These are phyloP conservation scores for Andrena marginata DNA, from an alignment of 2,888 invertebrate genomes.

Conservation along the genomic window DNA sequence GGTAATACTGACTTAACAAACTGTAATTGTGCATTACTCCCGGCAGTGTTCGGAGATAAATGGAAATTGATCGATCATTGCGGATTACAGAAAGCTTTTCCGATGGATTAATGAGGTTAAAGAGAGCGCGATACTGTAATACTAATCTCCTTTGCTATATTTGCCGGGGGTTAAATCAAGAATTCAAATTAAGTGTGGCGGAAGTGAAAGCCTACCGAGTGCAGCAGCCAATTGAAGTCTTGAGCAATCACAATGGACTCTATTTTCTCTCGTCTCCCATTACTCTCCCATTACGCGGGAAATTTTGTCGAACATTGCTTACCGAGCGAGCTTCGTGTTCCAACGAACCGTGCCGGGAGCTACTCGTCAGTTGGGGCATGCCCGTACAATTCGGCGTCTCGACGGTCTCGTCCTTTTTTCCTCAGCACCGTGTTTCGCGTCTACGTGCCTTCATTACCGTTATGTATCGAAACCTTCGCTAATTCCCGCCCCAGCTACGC, in stretches of 20 bases:
- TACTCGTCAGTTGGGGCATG: constrained; percentile 25
- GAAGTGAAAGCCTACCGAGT: neutral
- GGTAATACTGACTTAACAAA: neutral
- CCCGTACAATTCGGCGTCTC: constrained; percentile 34
- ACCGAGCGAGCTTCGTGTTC: constrained; percentile 5
- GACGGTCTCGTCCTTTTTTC: constrained; percentile 11
- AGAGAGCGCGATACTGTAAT: too few species aligned
- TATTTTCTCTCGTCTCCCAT: neutral
- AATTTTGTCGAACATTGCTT: constrained; percentile 44
- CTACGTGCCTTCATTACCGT: constrained; percentile 48
- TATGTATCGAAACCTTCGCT: constrained; percentile 31
- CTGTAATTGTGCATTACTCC: neutral
- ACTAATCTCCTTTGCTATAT: too few species aligned
- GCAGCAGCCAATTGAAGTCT: constrained; percentile 21
- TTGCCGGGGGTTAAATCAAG: neutral
- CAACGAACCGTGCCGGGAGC: constrained; percentile 28
- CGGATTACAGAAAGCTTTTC: too few species aligned
- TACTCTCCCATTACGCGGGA: neutral
- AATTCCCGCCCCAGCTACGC: constrained; percentile 23
- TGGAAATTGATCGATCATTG: neutral
- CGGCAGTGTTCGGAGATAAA: neutral
- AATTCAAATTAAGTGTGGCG: constrained; percentile 1
- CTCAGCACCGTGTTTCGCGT: constrained; percentile 1
- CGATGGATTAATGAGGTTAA: too few species aligned
- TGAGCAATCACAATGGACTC: neutral